Evolutionary conservation across 2,888 invertebrate genomes (phyloP).

Genomic region (Cristatella mucedo): DNA sequence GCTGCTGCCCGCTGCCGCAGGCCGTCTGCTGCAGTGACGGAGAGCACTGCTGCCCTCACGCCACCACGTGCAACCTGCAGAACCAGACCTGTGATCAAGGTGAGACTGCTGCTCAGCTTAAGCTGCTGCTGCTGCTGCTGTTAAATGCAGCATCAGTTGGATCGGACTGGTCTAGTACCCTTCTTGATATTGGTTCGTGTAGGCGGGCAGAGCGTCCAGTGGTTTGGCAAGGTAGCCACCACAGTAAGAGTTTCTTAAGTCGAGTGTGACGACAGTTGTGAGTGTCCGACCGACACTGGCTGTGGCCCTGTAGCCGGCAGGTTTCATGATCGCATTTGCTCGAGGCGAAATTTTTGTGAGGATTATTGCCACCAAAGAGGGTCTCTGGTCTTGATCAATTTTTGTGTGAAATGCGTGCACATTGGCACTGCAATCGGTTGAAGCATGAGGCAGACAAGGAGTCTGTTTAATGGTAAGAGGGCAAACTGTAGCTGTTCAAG

Average conservation of each 20-base stretch:
- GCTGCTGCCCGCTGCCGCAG: slow-evolving; percentile 27
- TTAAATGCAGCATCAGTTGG: too few relatives aligned
- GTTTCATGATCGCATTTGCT: too few relatives aligned
- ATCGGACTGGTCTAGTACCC: slow-evolving; percentile 13
- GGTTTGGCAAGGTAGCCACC: not conserved
- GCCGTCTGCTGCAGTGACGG: slow-evolving; percentile 20
- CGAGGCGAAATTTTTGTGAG: too few relatives aligned
- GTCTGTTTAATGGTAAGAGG: too few relatives aligned
- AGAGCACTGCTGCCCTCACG: slow-evolving; percentile 19
- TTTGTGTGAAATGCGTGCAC: too few relatives aligned
- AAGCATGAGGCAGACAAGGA: too few relatives aligned
- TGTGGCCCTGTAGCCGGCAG: too few relatives aligned
- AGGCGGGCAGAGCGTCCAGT: not conserved
- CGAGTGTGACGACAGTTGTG: slow-evolving; percentile 10
- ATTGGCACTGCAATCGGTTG: too few relatives aligned
- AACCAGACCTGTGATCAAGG: slow-evolving; percentile 8
- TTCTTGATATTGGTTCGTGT: slow-evolving; percentile 19
- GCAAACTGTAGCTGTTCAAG: too few relatives aligned
- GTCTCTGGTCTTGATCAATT: too few relatives aligned
- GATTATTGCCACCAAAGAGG: too few relatives aligned
- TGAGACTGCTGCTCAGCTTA: slow-evolving; percentile 12
- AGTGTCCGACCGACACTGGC: slow-evolving; percentile 17
- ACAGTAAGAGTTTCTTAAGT: not conserved
- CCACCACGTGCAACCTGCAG: slow-evolving; percentile 15
- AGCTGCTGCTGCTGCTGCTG: slow-evolving; percentile 35